These are phyloP conservation scores for Bibio marci DNA, from an alignment of 2,888 invertebrate species.

Conservation along the genomic window DNA sequence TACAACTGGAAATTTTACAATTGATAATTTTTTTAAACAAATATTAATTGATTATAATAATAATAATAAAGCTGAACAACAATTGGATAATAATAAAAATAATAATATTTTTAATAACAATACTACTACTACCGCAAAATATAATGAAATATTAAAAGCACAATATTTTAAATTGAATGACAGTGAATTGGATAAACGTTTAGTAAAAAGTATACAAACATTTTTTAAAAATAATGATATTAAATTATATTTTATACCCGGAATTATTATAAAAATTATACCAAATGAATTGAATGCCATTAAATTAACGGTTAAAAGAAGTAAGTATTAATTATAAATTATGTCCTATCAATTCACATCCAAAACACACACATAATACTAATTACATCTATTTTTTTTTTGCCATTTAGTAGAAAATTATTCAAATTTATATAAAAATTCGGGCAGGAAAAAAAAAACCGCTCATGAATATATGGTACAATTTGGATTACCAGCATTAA, in stretches of 20 bases:
- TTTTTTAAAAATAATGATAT: conserved; percentile 34
- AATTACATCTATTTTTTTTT: conserved; percentile 1
- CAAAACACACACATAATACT: no score
- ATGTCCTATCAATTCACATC: not conserved
- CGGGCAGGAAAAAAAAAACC: not conserved
- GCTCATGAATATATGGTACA: conserved; percentile 19
- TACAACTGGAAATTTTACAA: conserved; percentile 8
- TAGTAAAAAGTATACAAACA: conserved; percentile 32
- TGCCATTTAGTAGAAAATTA: not conserved
- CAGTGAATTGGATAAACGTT: conserved; percentile 32
- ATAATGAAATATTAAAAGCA: conserved; percentile 19
- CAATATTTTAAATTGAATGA: conserved; percentile 32
- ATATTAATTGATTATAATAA: conserved; percentile 16
- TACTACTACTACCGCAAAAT: no score
- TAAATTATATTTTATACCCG: conserved; percentile 33
- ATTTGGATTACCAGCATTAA: conserved; percentile 35
- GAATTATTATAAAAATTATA: conserved; percentile 32
- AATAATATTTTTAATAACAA: no score
- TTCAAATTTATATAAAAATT: not conserved
- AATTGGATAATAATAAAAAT: conserved; percentile 12
- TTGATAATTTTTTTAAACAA: conserved; percentile 25
- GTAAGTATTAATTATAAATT: conserved; percentile 18
- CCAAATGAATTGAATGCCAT: conserved; percentile 34
- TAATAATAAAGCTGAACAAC: conserved; percentile 12
- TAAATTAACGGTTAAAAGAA: conserved; percentile 32